Base-by-base conservation (phyloP, 1,140 invertebrate species). In the roundworm (Caenorhabditis elegans) region DNA sequence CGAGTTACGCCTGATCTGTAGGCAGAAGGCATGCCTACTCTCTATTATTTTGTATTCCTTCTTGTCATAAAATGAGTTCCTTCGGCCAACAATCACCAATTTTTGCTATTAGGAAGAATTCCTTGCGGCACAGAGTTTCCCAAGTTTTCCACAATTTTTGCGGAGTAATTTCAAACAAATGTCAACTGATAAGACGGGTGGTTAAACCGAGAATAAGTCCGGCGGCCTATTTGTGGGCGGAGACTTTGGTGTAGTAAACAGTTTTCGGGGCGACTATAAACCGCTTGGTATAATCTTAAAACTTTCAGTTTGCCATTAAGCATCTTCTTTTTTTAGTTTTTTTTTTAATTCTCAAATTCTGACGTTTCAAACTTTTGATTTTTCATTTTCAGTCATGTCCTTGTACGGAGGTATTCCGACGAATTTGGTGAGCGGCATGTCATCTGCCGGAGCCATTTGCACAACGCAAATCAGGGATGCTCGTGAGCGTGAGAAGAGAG, bases 401-500 rank as follows among this genome's bases (percentile, higher is more conserved):
- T 43, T n/a, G 22, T 70, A 36, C 60, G 39, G 60, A 17, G 15
- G 28, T n/a, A n/a, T n/a, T n/a, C n/a, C n/a, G n/a, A n/a, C n/a
- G n/a, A n/a, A n/a, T n/a, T n/a, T n/a, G n/a, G n/a, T n/a, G 34
- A 70, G 60, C n/a, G 60, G 60, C 36, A 39, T 77, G 46, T 77
- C 76, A 3, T 77, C 76, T 3, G 46, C 46, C 34, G 76, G 76
- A 49, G 76, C 76, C 48, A 48, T 49, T 8, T 77, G 76, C 76
- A 77, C 76, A 28, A 51, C 48, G 1, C 46, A 48, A 19, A 48
- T 77, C 43, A 11, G 76, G 1, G 53, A 65, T 28, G 53, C 78
- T 51, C 78, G 78, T 53, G 78, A 79, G 24, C 49, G 53, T 46
- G 78, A 79, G 53, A 53, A 65, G 49, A 11, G 78, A 17, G 78